A percentile compares a stretch with the other conserved stretches of the same genome.
Conservation (phyloP, 2,888 invertebrate species). For the Rhamnusium bicolor region DNA sequence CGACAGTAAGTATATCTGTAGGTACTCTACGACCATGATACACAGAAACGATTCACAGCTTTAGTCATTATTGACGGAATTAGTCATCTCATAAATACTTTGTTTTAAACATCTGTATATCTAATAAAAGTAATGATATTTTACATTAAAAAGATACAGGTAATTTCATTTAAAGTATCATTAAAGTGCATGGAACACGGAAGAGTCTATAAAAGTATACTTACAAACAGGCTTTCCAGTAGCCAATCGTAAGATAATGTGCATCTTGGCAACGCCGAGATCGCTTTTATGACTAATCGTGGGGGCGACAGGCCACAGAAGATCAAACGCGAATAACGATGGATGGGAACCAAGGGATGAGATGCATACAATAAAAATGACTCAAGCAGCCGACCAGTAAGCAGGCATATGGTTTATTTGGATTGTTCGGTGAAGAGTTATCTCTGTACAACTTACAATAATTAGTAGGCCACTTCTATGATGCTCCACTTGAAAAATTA, state of each 20-base stretch:
- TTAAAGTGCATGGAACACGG: slow-evolving; percentile 1
- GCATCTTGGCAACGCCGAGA: slow-evolving; percentile 36
- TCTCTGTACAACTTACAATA: background rate
- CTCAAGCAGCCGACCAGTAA: background rate
- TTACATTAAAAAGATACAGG: background rate
- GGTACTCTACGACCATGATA: no score
- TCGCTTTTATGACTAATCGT: slow-evolving; percentile 23
- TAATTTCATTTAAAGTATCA: background rate
- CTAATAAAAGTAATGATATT: background rate
- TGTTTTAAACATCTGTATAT: background rate
- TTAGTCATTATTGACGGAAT: no score
- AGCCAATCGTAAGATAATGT: slow-evolving; percentile 35
- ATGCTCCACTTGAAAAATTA: background rate
- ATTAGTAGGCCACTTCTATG: slow-evolving; percentile 10
- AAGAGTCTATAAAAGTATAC: background rate
- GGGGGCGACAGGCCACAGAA: slow-evolving; percentile 34
- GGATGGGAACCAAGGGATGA: slow-evolving; percentile 18
- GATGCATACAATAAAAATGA: slow-evolving; percentile 12
- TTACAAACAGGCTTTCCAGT: slow-evolving; percentile 12
- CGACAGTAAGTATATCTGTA: no score
- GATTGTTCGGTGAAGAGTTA: slow-evolving; percentile 11
- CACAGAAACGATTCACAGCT: no score
- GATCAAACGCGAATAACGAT: slow-evolving; percentile 38
- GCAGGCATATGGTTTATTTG: slow-evolving; percentile 12
- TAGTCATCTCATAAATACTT: background rate